Percentiles rank a stretch among this genome's conserved stretches.
Evolutionary conservation across 2,888 invertebrate genomes (phyloP).

Genomic region (Sepioteuthis lessoniana): DNA sequence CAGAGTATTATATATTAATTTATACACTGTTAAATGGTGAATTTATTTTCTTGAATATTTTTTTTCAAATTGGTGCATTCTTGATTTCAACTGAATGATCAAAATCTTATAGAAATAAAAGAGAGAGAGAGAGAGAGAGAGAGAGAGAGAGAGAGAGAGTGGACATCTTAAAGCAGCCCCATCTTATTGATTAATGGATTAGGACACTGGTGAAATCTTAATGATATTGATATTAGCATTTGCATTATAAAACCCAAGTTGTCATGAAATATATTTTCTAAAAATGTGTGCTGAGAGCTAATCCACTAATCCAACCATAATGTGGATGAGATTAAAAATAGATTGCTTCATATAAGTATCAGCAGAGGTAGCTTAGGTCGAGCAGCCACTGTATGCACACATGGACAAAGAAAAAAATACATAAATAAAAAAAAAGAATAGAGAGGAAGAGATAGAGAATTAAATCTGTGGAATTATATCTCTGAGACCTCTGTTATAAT

Average conservation of each 20-base stretch:
- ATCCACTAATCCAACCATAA: not conserved
- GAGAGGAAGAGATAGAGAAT: not conserved
- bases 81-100: no score
- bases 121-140: no score
- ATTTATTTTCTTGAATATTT: no score
- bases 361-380: not conserved
- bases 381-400: not conserved
- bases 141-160: no score
- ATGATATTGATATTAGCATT: not conserved
- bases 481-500: not conserved
- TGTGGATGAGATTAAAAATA: not conserved
- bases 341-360: not conserved
- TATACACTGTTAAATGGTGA: no score
- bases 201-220: not conserved
- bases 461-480: slow-evolving; percentile 11
- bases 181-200: not conserved
- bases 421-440: not conserved
- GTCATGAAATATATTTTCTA: not conserved
- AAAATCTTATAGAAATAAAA: no score
- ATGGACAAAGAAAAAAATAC: not conserved
- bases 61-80: no score
- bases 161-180: not conserved
- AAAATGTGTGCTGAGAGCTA: not conserved
- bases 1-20: no score
- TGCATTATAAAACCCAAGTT: not conserved